Conservation (phyloP, 2,797 vertebrate species). For the Pygocentrus nattereri region DNA sequence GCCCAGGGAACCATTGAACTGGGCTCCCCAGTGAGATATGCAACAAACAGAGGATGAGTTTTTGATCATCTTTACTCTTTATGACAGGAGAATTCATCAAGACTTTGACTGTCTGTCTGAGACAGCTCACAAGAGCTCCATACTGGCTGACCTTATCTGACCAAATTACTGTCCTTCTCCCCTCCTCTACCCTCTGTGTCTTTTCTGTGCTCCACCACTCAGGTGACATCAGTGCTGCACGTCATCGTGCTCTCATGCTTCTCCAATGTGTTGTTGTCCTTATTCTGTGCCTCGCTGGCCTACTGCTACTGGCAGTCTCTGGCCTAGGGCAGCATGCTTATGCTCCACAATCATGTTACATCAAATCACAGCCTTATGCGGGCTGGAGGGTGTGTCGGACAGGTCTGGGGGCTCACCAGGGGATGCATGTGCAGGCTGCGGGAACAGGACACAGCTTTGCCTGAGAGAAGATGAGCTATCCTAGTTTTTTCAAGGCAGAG, state of each 20-base stretch:
- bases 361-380: constrained; percentile 43
- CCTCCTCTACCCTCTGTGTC: constrained; percentile 7
- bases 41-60: constrained; percentile 34
- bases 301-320: constrained; percentile 37
- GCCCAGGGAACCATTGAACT: constrained; percentile 1
- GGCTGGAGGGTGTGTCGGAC: constrained; percentile 45
- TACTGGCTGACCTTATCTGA: constrained; percentile 8
- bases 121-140: neutral
- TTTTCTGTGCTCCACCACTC: constrained; percentile 7
- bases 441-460: constrained; percentile 28
- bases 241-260: constrained; percentile 35
- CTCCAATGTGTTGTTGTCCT: constrained; percentile 52
- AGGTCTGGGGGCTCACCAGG: constrained; percentile 36
- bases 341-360: constrained; percentile 49
- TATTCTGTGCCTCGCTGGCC: constrained; percentile 44
- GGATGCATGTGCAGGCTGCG: constrained; percentile 15
- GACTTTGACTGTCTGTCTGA: neutral
- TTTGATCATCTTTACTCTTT: neutral
- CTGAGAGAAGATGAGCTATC: neutral
- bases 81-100: constrained; percentile 15
- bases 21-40: constrained; percentile 3
- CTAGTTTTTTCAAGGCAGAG: neutral
- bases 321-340: constrained; percentile 30
- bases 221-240: constrained; percentile 32
- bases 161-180: constrained; percentile 16